Conservation (phyloP, 2,113 vertebrate species). For the Platanista minor region DNA sequence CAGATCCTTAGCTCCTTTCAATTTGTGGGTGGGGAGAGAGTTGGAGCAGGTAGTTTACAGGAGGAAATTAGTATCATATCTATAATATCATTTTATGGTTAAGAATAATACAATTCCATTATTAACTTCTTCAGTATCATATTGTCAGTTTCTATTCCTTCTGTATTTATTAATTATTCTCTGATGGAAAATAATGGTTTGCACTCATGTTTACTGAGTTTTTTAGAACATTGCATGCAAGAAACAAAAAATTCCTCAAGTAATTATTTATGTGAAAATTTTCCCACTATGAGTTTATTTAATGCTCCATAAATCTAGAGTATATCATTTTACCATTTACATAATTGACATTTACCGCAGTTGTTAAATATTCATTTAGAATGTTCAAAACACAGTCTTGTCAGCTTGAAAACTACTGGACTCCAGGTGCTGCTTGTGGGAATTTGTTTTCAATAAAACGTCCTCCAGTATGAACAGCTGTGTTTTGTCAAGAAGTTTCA, state of each 20-base stretch:
- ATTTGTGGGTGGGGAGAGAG: accelerated
- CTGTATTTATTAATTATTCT: not conserved
- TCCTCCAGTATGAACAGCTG: slow-evolving; percentile 37
- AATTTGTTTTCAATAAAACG: slow-evolving; percentile 45
- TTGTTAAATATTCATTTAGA: slow-evolving; percentile 34
- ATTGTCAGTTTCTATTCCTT: not conserved
- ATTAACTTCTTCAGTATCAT: not conserved
- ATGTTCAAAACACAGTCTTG: not conserved
- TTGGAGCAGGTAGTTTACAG: not conserved
- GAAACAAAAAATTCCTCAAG: not conserved
- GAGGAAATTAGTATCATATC: not conserved
- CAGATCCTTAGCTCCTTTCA: not conserved
- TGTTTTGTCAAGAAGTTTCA: slow-evolving; percentile 43
- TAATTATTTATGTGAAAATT: not conserved
- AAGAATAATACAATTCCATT: not conserved
- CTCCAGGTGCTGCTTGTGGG: not conserved
- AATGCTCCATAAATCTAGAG: not conserved
- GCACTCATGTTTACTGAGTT: not conserved
- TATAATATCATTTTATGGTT: not conserved
- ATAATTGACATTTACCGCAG: slow-evolving; percentile 21
- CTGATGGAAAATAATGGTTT: not conserved
- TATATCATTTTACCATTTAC: not conserved
- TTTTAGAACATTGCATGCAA: not conserved
- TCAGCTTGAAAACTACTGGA: not conserved
- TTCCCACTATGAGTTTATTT: not conserved